phyloP scores from a whole-genome alignment of 2,888 invertebrate genomes.

The Polyommatus iphigenia region DNA sequence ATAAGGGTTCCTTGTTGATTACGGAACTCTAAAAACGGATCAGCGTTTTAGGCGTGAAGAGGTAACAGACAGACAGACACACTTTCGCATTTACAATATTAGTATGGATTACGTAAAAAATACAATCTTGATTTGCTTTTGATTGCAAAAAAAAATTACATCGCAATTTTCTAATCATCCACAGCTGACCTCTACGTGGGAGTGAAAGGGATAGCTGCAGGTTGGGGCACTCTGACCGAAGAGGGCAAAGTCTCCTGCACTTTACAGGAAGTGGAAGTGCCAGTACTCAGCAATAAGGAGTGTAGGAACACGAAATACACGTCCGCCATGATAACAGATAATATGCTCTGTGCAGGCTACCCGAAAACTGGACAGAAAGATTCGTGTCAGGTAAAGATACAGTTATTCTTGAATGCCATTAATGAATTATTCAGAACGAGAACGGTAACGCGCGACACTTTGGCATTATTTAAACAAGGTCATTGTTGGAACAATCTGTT shows the following conservation, averaged over 20 bases:
- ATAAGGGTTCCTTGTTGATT: no score
- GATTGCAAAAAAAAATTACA: neutral
- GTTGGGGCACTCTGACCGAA: constrained; percentile 94
- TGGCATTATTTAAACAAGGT: neutral
- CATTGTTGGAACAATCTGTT: neutral
- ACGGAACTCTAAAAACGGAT: no score
- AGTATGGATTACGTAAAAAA: no score
- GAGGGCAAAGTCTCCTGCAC: constrained; percentile 91
- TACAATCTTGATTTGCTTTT: no score
- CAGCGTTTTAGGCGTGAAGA: no score
- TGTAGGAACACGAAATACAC: constrained; percentile 90
- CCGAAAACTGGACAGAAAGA: constrained; percentile 85
- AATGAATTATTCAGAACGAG: constrained; percentile 28
- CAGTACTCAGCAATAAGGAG: constrained; percentile 84
- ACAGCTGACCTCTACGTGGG: constrained; percentile 86
- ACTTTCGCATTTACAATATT: no score
- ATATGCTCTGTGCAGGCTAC: constrained; percentile 93
- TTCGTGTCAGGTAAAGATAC: constrained; percentile 86
- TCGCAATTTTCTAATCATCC: constrained; percentile 25
- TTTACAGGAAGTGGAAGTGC: constrained; percentile 90
- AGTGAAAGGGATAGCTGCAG: constrained; percentile 86
- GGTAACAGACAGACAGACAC: no score
- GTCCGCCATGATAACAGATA: constrained; percentile 90
- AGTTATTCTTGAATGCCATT: constrained; percentile 25
- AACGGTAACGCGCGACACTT: neutral